A percentile compares a stretch with the other conserved stretches of the same genome.
phyloP scores from a whole-genome alignment of 2,888 invertebrate genomes.

The Pilophorus perplexus region DNA sequence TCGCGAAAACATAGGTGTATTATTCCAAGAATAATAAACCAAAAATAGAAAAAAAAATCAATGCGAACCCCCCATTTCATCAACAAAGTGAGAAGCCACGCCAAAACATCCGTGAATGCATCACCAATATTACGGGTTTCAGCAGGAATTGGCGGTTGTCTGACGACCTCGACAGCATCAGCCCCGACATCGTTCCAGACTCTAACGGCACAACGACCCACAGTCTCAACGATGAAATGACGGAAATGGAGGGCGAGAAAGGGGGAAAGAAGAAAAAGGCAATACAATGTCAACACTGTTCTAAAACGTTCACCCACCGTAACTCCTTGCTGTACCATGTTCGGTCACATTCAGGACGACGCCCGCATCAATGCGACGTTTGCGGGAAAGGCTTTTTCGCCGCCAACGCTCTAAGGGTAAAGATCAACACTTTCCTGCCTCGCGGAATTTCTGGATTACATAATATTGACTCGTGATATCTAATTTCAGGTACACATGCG shows the following conservation, averaged over 20 bases:
- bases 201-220: constrained; percentile 8
- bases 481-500: constrained; percentile 66
- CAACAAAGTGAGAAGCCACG: no score
- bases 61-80: no score
- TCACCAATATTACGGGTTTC: constrained; percentile 66
- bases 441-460: neutral
- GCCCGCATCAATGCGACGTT: constrained; percentile 72
- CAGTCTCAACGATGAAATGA: constrained; percentile 2
- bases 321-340: constrained; percentile 83
- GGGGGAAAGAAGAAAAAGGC: constrained; percentile 51
- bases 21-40: no score
- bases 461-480: neutral
- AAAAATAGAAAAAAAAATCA: no score
- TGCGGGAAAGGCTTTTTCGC: constrained; percentile 84
- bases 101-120: no score
- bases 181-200: constrained; percentile 20
- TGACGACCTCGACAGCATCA: constrained; percentile 28
- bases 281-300: constrained; percentile 65
- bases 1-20: no score
- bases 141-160: constrained; percentile 27
- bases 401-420: constrained; percentile 72
- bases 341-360: constrained; percentile 72
- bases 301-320: constrained; percentile 71
- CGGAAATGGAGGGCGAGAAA: constrained; percentile 18
- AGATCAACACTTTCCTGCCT: no score